Conservation (phyloP, 2,888 invertebrate genomes). For the Unio pictorum region DNA sequence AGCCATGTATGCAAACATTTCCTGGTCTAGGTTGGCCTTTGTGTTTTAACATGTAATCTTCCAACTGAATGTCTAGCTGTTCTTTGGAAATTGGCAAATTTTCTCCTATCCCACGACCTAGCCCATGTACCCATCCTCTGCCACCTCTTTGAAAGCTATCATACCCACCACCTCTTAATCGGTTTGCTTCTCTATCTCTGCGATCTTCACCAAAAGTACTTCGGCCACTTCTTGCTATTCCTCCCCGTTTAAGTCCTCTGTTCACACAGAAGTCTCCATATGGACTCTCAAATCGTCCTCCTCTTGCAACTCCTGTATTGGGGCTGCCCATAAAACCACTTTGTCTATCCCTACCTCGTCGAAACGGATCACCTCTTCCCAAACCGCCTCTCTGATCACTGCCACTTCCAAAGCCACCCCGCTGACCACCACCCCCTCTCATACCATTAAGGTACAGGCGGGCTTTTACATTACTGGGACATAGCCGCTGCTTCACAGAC, state of each 20-base stretch:
- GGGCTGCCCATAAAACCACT: constrained; percentile 32
- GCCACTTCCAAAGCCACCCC: background rate
- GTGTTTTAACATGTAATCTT: constrained; percentile 82
- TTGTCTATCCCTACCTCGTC: constrained; percentile 2
- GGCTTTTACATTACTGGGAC: constrained; percentile 55
- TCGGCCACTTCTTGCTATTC: constrained; percentile 1
- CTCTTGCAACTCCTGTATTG: constrained; percentile 5
- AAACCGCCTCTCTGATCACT: constrained; percentile 32
- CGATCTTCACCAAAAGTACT: constrained; percentile 7
- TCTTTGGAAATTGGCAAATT: constrained; percentile 70
- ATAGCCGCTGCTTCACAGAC: constrained; percentile 41
- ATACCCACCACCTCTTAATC: constrained; percentile 10
- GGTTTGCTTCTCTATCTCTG: constrained; percentile 11
- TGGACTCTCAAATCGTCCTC: constrained; percentile 5
- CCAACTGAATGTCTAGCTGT: constrained; percentile 80
- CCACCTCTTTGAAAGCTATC: constrained; percentile 36
- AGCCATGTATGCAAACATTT: constrained; percentile 77
- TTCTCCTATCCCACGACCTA: constrained; percentile 46
- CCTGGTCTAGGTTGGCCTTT: constrained; percentile 75
- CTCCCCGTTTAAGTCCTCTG: too few relatives aligned
- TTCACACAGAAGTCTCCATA: too few relatives aligned
- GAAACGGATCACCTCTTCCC: constrained; percentile 14
- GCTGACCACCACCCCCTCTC: constrained; percentile 16
- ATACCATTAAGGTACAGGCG: constrained; percentile 52
- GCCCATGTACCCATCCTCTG: constrained; percentile 30